A percentile compares a stretch with the other conserved stretches of the same genome.
Evolutionary conservation across 2,888 invertebrate species (phyloP).

Genomic region (Heliconius ismenius): DNA sequence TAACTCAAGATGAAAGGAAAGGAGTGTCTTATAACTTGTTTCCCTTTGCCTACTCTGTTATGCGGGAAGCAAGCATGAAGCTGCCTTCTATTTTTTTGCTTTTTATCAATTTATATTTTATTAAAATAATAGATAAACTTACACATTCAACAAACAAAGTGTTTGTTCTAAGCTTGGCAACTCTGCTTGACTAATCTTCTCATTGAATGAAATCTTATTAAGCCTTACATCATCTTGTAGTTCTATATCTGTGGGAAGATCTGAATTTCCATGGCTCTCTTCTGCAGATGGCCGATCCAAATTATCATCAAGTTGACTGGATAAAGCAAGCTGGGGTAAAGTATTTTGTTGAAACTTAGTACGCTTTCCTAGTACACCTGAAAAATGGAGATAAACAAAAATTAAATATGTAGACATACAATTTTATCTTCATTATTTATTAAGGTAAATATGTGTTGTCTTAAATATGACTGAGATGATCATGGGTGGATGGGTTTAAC

Average conservation of each 20-base stretch:
- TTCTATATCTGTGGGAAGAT: constrained; percentile 85
- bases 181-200: constrained; percentile 74
- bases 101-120: not conserved
- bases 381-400: not conserved
- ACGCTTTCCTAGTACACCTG: constrained; percentile 91
- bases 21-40: not conserved
- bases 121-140: constrained; percentile 57
- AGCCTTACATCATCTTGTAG: constrained; percentile 94
- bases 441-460: no score
- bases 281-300: constrained; percentile 71
- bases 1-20: not conserved
- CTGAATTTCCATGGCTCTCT: constrained; percentile 73
- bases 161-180: constrained; percentile 89
- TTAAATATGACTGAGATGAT: no score
- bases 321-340: constrained; percentile 90
- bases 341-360: constrained; percentile 93
- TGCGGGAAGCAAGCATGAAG: not conserved
- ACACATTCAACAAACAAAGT: constrained; percentile 89
- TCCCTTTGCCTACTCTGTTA: not conserved
- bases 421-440: not conserved
- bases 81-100: no score
- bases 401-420: not conserved
- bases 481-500: no score
- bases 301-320: constrained; percentile 78
- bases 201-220: constrained; percentile 87